Base-by-base conservation (phyloP, 2,797 vertebrate species). In the Chelidonichthys spinosus region DNA sequence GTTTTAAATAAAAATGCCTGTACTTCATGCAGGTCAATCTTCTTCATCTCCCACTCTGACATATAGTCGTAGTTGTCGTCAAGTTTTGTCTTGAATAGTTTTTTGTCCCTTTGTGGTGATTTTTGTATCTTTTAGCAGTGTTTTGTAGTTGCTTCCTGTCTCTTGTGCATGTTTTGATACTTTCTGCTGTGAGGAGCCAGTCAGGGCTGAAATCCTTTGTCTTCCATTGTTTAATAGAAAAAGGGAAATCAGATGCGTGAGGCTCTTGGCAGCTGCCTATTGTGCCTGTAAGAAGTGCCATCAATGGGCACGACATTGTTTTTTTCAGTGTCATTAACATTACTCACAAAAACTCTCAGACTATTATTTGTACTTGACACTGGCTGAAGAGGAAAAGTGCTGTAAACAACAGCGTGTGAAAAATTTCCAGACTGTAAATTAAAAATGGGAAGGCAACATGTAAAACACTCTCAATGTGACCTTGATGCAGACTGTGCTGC, bases 401-500 rank as follows among this genome's bases (percentile, higher is more conserved):
- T 49, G 43, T 68, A 44, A 63, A 76, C 33, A 55, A 25, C 54
- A 46, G 17, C 61, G 37, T 42, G 36, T 67, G 42, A 76, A 65
- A n/a, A 63, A 55, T 10, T 63, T 69, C 32, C 63, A 43, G 58
- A 68, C n/a, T 61, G 58, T 39, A 77, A 25, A 78, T 81, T 69
- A 74, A 80, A 66, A 75, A 54, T 4, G 9, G 36, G 25, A 78
- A 73, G 49, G 47, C 18, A 52, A 46, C 32, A 77, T 2, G 11
- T 65, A 50, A 55, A 69, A 68, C 63, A 46, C 39, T 60, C 6
- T 68, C 74, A 84, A 53, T 55, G 76, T 89, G 81, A 85, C 86
- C 86, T 79, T 83, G 65, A 72, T 72, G 44, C 65, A 72, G 52
- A 47, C 37, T 47, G 5, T 58, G 25, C 11, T 65, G 13, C 15